Conservation (phyloP, 2,888 invertebrate genomes). For the Cheilosia vulpina region DNA sequence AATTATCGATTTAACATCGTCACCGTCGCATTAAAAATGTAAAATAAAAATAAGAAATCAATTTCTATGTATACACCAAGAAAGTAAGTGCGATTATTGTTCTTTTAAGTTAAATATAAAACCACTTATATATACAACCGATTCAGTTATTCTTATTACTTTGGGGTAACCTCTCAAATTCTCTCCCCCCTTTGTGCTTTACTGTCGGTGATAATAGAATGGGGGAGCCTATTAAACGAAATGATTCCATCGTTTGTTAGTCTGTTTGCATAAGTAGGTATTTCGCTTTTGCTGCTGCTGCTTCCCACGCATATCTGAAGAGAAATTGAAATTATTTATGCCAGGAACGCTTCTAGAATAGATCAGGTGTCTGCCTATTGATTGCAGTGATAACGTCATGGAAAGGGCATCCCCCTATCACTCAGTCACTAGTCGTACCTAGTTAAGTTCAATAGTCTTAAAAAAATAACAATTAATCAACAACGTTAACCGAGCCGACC, state of each 20-base stretch:
- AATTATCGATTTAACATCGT: conserved; percentile 72
- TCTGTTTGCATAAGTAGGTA: conserved; percentile 12
- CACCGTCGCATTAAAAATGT: conserved; percentile 63
- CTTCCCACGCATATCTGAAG: conserved; percentile 37
- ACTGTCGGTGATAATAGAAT: conserved; percentile 24
- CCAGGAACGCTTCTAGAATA: conserved; percentile 45
- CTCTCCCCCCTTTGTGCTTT: conserved; percentile 35
- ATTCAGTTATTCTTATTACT: conserved; percentile 17
- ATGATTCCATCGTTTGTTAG: conserved; percentile 12
- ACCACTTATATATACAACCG: not conserved
- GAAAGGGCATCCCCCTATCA: not conserved
- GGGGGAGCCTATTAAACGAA: not conserved
- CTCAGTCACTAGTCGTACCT: not conserved
- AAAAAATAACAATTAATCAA: conserved; percentile 15
- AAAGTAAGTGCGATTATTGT: conserved; percentile 31
- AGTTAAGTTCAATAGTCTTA: conserved; percentile 3
- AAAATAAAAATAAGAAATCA: conserved; percentile 61
- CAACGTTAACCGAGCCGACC: conserved; percentile 13
- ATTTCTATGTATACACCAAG: conserved; percentile 55
- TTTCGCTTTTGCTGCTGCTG: not conserved
- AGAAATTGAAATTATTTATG: conserved; percentile 51
- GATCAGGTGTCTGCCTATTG: conserved; percentile 37
- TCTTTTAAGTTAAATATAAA: conserved; percentile 11
- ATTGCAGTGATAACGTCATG: conserved; percentile 25
- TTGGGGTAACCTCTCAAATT: not conserved